These are phyloP conservation scores for Drosophila repletoides DNA, from an alignment of 1,140 invertebrate species.

Conservation along the genomic window DNA sequence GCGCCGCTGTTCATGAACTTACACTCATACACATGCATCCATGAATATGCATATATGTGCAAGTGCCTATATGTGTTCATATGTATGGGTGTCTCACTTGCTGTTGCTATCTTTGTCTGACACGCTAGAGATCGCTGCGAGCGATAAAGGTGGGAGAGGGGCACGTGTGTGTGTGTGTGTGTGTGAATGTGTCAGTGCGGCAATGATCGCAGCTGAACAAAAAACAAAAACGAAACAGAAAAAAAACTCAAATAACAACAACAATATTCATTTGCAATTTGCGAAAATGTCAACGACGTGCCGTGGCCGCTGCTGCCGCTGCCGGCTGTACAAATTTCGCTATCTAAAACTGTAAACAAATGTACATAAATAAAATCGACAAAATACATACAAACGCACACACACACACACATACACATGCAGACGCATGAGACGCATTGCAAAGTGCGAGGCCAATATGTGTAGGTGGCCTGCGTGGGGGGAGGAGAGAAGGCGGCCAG, in stretches of 20 bases:
- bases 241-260: conserved; percentile 19
- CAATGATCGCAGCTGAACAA: conserved; percentile 44
- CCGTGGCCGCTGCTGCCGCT: conserved; percentile 39
- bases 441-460: conserved; percentile 71
- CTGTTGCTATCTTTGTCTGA: conserved; percentile 11
- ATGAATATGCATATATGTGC: conserved; percentile 1
- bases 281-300: conserved; percentile 74
- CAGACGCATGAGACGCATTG: conserved; percentile 40
- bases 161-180: conserved; percentile 24
- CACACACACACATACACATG: not conserved
- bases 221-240: conserved; percentile 4
- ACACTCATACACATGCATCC: conserved; percentile 24
- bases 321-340: conserved; percentile 74
- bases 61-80: not conserved
- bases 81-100: not conserved
- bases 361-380: conserved; percentile 79
- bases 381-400: conserved; percentile 53
- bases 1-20: conserved; percentile 71
- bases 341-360: conserved; percentile 80
- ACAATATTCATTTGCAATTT: conserved; percentile 73
- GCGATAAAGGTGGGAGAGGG: conserved; percentile 42
- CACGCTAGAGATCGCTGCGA: conserved; percentile 33
- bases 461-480: conserved; percentile 33
- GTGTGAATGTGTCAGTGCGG: conserved; percentile 20
- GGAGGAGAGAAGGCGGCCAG: conserved; percentile 22